Evolutionary conservation across 2,888 invertebrate species (phyloP), one percentile per base, ranked within the genome.

Genomic region (Chouioia cunea): DNA sequence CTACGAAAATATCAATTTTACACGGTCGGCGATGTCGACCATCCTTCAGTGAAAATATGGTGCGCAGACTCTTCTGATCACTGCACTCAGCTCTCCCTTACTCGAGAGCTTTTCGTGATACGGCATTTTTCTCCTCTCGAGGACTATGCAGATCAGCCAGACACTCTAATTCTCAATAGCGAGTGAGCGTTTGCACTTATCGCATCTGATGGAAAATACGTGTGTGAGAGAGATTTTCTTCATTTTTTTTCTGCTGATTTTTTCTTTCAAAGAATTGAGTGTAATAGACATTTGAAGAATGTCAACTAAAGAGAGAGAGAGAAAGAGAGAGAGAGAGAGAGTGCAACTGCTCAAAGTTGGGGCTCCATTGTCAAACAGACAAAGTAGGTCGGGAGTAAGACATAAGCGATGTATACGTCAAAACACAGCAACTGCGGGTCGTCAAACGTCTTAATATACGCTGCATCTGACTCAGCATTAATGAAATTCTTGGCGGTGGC

Each of bases 1-100:
- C 14, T 43, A 3, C 65, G 66, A 63, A 71, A 67, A 71, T 63
- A 71, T 71, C 63, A 67, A 71, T 71, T 63, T 67, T 58, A 63
- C 60, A 50, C 43, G 23, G 48, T n/a, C 48, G 27, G 27, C 43
- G 27, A 23, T 4, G n/a, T 18, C 10, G 36, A 14, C 36, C 44
- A 69, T 2, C 27, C 27, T 27, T 27, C 36, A 6, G 10, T 36
- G 36, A 6, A 52, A 43, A 68, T 16, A 27, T 18, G 15, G 36
- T 6, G 36, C 27, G 27, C 3, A 6, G n/a, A n/a, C n/a, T n/a
- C 36, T 36, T 36, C 36, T 36, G n/a, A n/a, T n/a, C n/a, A n/a
- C 36, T 36, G 3, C 27, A 6, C 2, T 27, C 36, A 12, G 6
- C 36, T 1, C 36, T 36, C 4, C 10, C 36, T 36, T n/a, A n/a